Percentiles rank a stretch among this genome's conserved stretches.
Evolutionary conservation across 2,888 invertebrate species (phyloP).

Genomic region (Bhutanitis thaidina): DNA sequence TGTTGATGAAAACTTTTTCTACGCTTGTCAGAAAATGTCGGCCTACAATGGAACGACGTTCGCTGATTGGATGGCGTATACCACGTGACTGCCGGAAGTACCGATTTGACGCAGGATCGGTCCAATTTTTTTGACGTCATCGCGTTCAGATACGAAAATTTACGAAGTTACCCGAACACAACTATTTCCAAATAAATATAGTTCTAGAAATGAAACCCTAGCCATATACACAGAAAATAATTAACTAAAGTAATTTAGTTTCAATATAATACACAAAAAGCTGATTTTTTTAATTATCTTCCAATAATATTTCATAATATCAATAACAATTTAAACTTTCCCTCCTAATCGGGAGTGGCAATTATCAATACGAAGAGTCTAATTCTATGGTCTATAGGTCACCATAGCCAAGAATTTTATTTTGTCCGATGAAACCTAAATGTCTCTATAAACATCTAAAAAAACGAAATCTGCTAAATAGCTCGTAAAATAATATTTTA

Average conservation of each 20-base stretch:
- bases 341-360: conserved; percentile 73
- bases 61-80: conserved; percentile 62
- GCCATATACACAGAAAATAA: neutral
- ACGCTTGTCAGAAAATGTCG: conserved; percentile 93
- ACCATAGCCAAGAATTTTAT: conserved; percentile 38
- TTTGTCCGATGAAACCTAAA: too few relatives aligned
- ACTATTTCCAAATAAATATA: conserved; percentile 6
- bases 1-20: conserved; percentile 97
- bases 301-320: conserved; percentile 4
- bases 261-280: neutral
- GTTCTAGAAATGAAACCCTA: neutral
- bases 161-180: conserved; percentile 54
- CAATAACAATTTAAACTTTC: conserved; percentile 48
- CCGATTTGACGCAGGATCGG: conserved; percentile 68
- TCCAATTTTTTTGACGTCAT: conserved; percentile 71
- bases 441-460: too few relatives aligned
- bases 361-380: conserved; percentile 74
- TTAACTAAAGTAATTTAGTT: neutral
- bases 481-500: too few relatives aligned
- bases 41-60: conserved; percentile 66
- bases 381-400: conserved; percentile 47
- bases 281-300: too few relatives aligned
- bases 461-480: too few relatives aligned
- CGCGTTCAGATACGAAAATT: conserved; percentile 55
- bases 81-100: conserved; percentile 78